A percentile compares a stretch with the other conserved stretches of the same genome.
These are phyloP conservation scores for Loris lydekkerianus DNA, from an alignment of 2,797 vertebrate genomes.

Conservation along the genomic window DNA sequence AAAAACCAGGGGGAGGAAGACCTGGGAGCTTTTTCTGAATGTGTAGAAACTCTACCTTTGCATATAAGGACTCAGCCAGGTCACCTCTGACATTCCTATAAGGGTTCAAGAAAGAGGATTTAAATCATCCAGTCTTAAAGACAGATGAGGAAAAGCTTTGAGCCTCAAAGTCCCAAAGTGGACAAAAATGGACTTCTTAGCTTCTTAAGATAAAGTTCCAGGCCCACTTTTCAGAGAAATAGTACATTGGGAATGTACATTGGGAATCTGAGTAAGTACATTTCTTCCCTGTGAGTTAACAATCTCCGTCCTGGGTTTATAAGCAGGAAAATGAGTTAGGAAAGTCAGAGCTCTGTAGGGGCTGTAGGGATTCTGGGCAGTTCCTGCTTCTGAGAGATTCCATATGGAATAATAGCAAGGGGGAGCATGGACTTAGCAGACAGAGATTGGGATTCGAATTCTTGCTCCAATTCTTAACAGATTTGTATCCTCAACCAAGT, in stretches of 20 bases:
- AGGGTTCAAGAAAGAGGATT: not conserved
- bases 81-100: conserved; percentile 5
- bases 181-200: conserved; percentile 46
- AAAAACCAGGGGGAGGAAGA: not conserved
- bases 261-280: not conserved
- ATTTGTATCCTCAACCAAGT: not conserved
- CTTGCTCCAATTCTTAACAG: conserved; percentile 5
- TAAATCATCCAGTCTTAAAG: conserved; percentile 29
- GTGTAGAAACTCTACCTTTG: not conserved
- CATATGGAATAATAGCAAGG: not conserved
- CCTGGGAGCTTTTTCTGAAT: not conserved
- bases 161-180: not conserved
- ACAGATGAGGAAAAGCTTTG: conserved; percentile 1
- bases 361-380: not conserved
- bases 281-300: conserved; percentile 31
- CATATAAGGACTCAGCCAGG: not conserved
- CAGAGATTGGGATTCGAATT: conserved; percentile 20
- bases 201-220: not conserved
- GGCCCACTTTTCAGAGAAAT: conserved; percentile 41
- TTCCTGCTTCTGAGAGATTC: not conserved
- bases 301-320: conserved; percentile 36
- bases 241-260: not conserved
- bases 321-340: conserved; percentile 57
- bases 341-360: not conserved
- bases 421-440: not conserved